These are phyloP conservation scores for Heliconius hewitsoni DNA, from an alignment of 1,140 invertebrate species.

Conservation along the genomic window DNA sequence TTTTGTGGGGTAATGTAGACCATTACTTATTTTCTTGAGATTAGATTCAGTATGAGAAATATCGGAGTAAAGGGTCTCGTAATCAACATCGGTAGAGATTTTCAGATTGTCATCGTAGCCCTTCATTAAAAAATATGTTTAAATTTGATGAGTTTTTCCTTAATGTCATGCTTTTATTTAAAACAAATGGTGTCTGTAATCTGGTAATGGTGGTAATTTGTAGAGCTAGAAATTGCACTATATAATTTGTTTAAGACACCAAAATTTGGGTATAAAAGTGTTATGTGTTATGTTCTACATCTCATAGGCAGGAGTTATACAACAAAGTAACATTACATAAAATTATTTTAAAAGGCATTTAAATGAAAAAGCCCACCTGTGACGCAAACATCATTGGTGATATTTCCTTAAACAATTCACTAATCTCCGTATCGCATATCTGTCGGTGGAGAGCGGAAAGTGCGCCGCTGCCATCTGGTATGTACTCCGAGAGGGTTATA, in stretches of 20 bases:
- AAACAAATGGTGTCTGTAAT: no score
- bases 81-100: slow-evolving; percentile 59
- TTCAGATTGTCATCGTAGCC: slow-evolving; percentile 60
- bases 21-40: slow-evolving; percentile 51
- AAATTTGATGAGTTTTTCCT: no score
- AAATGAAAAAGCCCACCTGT: slow-evolving; percentile 52
- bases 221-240: no score
- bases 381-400: slow-evolving; percentile 67
- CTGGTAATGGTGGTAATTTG: no score
- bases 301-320: no score
- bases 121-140: slow-evolving; percentile 39
- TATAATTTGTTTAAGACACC: no score
- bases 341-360: not conserved
- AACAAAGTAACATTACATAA: not conserved
- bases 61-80: slow-evolving; percentile 48
- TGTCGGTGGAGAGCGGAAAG: slow-evolving; percentile 52
- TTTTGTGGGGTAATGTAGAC: slow-evolving; percentile 47
- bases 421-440: slow-evolving; percentile 53
- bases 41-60: slow-evolving; percentile 50
- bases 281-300: no score
- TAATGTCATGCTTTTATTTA: no score
- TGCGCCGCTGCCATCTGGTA: slow-evolving; percentile 55
- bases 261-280: no score
- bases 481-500: slow-evolving; percentile 65
- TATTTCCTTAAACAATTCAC: slow-evolving; percentile 58